These are phyloP conservation scores for Microcebus lehilahytsara DNA, from an alignment of 2,113 vertebrate species.

Conservation along the genomic window DNA sequence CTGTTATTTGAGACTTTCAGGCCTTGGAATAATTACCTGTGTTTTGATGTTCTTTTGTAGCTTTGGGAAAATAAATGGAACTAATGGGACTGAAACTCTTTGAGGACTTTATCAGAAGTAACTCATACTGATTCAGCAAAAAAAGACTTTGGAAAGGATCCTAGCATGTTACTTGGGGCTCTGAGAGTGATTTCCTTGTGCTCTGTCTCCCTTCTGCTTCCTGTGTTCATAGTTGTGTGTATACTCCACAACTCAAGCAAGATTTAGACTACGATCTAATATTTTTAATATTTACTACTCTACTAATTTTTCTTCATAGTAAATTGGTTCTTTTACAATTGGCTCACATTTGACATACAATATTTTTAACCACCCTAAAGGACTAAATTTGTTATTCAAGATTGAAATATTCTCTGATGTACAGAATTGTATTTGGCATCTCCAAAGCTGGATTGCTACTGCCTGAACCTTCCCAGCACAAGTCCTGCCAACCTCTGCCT, in stretches of 20 bases:
- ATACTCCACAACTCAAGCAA: not conserved
- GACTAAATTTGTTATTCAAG: not conserved
- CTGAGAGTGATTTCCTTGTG: not conserved
- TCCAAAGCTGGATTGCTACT: not conserved
- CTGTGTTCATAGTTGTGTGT: not conserved
- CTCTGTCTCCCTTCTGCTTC: not conserved
- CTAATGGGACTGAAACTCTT: constrained; percentile 33
- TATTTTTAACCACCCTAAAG: not conserved
- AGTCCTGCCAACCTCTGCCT: not conserved
- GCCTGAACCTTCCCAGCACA: not conserved
- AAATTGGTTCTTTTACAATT: not conserved
- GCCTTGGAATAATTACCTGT: constrained; percentile 13
- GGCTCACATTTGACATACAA: not conserved
- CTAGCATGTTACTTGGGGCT: not conserved
- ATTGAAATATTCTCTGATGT: not conserved
- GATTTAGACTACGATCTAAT: not conserved
- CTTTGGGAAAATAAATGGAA: constrained; percentile 49
- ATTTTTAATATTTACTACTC: not conserved
- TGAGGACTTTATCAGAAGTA: not conserved
- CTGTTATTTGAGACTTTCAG: constrained; percentile 15
- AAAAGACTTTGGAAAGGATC: not conserved
- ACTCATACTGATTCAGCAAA: constrained; percentile 6
- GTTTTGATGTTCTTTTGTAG: constrained; percentile 13
- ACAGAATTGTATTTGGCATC: not conserved
- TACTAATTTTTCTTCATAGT: not conserved